Evolutionary conservation across 2,113 vertebrate genomes (phyloP).

Genomic region (Pollimyrus isidori): DNA sequence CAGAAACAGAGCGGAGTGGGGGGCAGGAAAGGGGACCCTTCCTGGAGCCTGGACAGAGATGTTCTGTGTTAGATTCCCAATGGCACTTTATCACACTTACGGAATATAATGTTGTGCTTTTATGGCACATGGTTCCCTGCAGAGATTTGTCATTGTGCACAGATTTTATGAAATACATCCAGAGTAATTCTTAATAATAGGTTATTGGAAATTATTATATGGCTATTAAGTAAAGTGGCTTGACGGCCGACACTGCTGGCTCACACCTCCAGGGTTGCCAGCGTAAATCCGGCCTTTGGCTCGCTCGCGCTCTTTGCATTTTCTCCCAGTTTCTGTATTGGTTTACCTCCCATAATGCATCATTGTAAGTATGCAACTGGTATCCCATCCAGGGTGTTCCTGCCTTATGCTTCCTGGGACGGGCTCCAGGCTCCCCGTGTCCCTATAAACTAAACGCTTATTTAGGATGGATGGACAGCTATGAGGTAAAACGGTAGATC

Average conservation of each 20-base stretch:
- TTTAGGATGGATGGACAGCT: background rate
- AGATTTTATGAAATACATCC: background rate
- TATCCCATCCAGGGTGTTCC: background rate
- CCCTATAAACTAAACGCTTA: background rate
- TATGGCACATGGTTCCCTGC: background rate
- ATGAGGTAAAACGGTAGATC: background rate
- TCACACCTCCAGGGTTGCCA: background rate
- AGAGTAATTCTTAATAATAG: background rate
- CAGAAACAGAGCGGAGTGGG: too few species aligned
- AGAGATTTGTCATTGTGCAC: background rate
- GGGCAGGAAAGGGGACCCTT: background rate
- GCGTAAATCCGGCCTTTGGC: background rate
- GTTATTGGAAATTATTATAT: background rate
- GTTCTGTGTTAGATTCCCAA: background rate
- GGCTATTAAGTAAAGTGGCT: background rate
- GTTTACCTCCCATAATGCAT: background rate
- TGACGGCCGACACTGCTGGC: background rate
- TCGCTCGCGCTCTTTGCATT: background rate
- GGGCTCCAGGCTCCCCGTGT: background rate
- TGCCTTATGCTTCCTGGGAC: background rate
- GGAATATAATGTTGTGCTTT: background rate
- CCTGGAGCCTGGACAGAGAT: background rate
- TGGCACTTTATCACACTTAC: background rate
- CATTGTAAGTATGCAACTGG: background rate
- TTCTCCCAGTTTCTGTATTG: background rate